Base-by-base conservation (phyloP, 2,888 invertebrate genomes). In the Cheilosia scutellata region DNA sequence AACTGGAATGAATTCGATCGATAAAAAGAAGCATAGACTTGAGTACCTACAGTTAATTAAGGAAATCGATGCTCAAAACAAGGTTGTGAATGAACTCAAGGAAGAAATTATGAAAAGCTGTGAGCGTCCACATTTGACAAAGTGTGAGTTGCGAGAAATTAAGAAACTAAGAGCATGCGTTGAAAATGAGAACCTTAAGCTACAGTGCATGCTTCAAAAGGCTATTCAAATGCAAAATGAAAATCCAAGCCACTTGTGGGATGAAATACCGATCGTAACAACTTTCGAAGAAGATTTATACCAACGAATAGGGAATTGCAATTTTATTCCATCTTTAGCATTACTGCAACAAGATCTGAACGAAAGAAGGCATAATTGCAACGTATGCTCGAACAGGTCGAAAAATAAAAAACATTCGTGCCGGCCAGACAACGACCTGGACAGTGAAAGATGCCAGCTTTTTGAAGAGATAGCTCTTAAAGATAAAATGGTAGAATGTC, bases 1-100 rank as follows among this genome's bases (percentile, higher is more conserved):
- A 0, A 86, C 82, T 27, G 86, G 86, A 0, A 77, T 86, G 86
- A 82, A 68, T 53, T 82, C 82, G 5, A 62, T 57, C 0, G 82
- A 82, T 0, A 82, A 77, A 63, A 77, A 86, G 51, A 82, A 55
- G 9, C 86, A 86, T 7, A 47, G 89, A 33, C 70, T 89, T 68
- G 91, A 92, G 76, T 92, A 92, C 33, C 62, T 90, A 55, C 87
- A 90, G 5, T 72, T 92, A 29, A 88, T 91, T 53, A 90, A 90
- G 65, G 90, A 90, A 83, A 91, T 92, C 47, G 90, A 90, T 0
- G 89, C 89, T 78, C 92, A 92, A 87, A 92, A 92, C 71, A 87
- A 88, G 11, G 88, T 90, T 47, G 89, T 92, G 5, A 89, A 89
- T 70, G 89, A 90, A 49, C 89, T 92, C 0, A 92, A 92, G 86